phyloP scores from a whole-genome alignment of 1,140 invertebrate genomes.

The Mesaphorura yosii region DNA sequence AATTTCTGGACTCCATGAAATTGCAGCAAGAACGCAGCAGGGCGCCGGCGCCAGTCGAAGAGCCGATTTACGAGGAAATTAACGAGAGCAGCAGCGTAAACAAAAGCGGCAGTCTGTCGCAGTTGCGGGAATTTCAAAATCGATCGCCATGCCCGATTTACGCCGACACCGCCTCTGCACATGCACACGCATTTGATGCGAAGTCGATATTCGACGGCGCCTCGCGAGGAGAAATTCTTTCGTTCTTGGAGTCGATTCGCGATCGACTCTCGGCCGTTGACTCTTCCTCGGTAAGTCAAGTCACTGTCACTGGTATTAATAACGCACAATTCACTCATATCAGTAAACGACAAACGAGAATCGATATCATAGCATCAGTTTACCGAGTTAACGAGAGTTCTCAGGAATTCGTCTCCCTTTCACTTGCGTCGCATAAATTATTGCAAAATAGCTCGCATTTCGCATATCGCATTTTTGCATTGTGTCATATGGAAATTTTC shows the following conservation, averaged over 20 bases:
- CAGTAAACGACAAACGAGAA: no score
- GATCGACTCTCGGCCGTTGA: slow-evolving; percentile 27
- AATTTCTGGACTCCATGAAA: slow-evolving; percentile 31
- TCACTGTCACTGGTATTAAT: no score
- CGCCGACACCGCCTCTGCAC: no score
- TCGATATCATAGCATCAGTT: no score
- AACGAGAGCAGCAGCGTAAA: slow-evolving; percentile 7
- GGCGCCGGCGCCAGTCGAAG: slow-evolving; percentile 12
- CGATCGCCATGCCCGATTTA: slow-evolving; percentile 27
- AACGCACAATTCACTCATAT: no score
- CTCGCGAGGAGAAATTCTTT: slow-evolving; percentile 26
- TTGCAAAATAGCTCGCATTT: no score
- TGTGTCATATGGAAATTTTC: no score
- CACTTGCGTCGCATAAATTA: no score
- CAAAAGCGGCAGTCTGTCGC: neutral
- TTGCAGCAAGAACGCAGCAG: slow-evolving; percentile 2
- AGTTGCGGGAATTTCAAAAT: slow-evolving; percentile 3
- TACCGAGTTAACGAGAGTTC: no score
- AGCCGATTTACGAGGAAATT: slow-evolving; percentile 30
- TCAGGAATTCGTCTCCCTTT: no score
- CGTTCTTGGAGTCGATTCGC: slow-evolving; percentile 29
- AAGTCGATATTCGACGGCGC: slow-evolving; percentile 31
- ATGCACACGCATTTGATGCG: slow-evolving; percentile 32
- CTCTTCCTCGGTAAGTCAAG: no score
- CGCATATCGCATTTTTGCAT: no score